Evolutionary conservation across 2,797 vertebrate genomes (phyloP).

Genomic region (Eurystomus glaucurus): DNA sequence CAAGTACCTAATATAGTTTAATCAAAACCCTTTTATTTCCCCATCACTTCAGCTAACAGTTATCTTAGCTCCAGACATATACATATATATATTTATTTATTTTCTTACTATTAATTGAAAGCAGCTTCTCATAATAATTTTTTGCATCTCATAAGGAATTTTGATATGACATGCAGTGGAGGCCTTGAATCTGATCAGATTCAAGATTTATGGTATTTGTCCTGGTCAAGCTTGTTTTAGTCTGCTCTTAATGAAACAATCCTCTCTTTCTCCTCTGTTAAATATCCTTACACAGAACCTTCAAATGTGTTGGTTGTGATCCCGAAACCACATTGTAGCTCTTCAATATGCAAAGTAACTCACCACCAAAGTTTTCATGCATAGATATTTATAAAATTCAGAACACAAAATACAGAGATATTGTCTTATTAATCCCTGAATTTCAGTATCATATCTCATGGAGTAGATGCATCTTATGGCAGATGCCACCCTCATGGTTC

Average conservation of each 20-base stretch:
- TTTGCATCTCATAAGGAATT: not conserved
- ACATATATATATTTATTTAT: not conserved
- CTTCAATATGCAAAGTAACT: not conserved
- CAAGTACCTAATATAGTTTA: not conserved
- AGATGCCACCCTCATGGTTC: not conserved
- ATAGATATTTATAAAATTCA: not conserved
- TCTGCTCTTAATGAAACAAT: not conserved
- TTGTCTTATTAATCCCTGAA: not conserved
- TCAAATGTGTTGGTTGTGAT: not conserved
- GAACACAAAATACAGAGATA: rapidly evolving
- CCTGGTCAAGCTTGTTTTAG: not conserved
- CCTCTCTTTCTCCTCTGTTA: not conserved
- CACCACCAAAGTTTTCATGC: not conserved
- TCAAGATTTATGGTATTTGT: not conserved
- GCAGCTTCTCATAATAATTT: not conserved
- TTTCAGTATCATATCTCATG: not conserved
- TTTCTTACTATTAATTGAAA: not conserved
- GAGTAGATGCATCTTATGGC: not conserved
- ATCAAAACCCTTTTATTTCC: not conserved
- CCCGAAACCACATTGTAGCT: rapidly evolving
- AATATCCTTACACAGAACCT: not conserved
- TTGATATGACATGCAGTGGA: rapidly evolving
- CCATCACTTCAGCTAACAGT: not conserved
- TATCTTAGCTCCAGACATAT: not conserved
- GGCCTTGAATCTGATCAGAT: not conserved